Conservation (phyloP, 2,113 vertebrate genomes). For the Periophthalmodon schlosseri region DNA sequence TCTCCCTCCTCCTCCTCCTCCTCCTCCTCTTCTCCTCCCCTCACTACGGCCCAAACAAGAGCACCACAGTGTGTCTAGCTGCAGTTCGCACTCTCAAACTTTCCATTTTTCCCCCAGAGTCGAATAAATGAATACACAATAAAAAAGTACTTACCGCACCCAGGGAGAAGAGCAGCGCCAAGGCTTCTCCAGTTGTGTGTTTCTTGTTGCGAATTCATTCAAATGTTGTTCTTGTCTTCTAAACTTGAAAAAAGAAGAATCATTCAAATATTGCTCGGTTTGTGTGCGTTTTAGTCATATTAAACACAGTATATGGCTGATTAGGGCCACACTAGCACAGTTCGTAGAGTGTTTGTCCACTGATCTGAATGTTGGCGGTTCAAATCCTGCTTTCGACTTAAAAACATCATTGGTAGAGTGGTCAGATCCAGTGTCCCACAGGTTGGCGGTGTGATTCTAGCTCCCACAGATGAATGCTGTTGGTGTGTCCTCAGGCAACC, state of each 20-base stretch:
- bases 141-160: constrained; percentile 49
- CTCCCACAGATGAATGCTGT: too few species aligned
- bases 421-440: too few species aligned
- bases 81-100: constrained; percentile 57
- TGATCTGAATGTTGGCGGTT: too few species aligned
- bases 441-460: too few species aligned
- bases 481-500: too few species aligned
- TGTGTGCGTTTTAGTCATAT: too few species aligned
- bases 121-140: constrained; percentile 65
- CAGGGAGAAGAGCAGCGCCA: constrained; percentile 14
- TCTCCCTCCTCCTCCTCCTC: background rate
- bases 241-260: background rate
- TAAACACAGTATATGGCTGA: too few species aligned
- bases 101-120: constrained; percentile 56
- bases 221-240: background rate
- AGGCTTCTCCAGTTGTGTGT: constrained; percentile 31
- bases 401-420: too few species aligned
- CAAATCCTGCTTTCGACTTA: too few species aligned
- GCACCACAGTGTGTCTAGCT: constrained; percentile 52
- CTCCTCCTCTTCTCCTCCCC: background rate
- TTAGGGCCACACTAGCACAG: too few species aligned
- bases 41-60: constrained; percentile 60
- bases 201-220: constrained; percentile 1
- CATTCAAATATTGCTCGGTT: too few species aligned
- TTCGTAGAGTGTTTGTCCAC: too few species aligned